phyloP scores from a whole-genome alignment of 1,140 invertebrate genomes.

The Dendroctonus ponderosae region DNA sequence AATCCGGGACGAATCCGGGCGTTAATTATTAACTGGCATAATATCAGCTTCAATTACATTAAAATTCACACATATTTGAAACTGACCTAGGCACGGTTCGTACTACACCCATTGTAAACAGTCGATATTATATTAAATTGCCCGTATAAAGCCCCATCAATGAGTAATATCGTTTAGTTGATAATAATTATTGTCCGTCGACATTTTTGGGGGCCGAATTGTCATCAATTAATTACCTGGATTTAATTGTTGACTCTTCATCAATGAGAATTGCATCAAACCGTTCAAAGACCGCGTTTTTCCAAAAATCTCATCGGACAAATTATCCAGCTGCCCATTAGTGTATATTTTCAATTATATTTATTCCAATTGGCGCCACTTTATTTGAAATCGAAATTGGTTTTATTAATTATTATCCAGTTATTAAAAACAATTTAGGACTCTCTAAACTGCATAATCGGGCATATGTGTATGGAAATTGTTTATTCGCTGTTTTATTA shows the following conservation, averaged over 20 bases:
- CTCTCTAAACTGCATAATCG: too few relatives aligned
- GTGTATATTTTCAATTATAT: too few relatives aligned
- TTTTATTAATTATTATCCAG: too few relatives aligned
- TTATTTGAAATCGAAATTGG: too few relatives aligned
- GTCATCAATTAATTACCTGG: background rate
- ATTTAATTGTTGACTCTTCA: background rate
- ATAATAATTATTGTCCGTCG: slow-evolving; percentile 14
- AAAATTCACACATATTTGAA: slow-evolving; percentile 49
- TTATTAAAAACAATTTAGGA: too few relatives aligned
- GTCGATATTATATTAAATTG: slow-evolving; percentile 26
- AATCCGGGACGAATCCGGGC: background rate
- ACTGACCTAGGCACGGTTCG: slow-evolving; percentile 43
- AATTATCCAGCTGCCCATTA: too few relatives aligned
- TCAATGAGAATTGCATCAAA: too few relatives aligned
- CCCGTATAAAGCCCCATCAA: slow-evolving; percentile 13
- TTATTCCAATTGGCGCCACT: too few relatives aligned
- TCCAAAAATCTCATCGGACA: too few relatives aligned
- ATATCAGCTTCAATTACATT: slow-evolving; percentile 48
- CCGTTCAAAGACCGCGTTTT: too few relatives aligned
- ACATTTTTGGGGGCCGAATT: slow-evolving; percentile 7
- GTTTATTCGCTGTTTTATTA: too few relatives aligned
- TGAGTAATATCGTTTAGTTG: slow-evolving; percentile 11
- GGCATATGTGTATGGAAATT: too few relatives aligned
- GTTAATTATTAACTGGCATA: slow-evolving; percentile 33
- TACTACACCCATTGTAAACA: slow-evolving; percentile 21